Evolutionary conservation across 2,888 invertebrate genomes (phyloP), one percentile per base, ranked within the genome.

Genomic region (Drosophila nigritarsus): DNA sequence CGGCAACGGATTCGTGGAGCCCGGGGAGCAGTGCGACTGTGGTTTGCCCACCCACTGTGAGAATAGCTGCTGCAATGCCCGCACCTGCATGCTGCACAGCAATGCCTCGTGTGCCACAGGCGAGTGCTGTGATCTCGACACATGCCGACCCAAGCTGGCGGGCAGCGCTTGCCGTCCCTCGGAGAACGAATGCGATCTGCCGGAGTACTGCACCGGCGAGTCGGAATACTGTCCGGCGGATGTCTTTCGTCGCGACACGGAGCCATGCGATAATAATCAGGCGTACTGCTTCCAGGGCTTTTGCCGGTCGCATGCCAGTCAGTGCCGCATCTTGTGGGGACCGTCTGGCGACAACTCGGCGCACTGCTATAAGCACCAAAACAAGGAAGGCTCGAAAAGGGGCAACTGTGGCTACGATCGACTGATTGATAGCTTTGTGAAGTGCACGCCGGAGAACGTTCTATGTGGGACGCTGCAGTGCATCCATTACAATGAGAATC

Each of bases 101-200:
- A 98, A 98, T 93, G 98, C 99, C 2, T 96, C 97, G 20, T 99
- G 99, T 94, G 99, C 98, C 0, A 97, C 97, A 0, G 99, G 99
- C 8, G 95, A 95, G 84, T 99, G 99, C 93, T 99, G 99, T 93
- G 98, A 99, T 93, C 93, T 97, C 58, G 94, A 94, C 91, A 96
- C 96, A 87, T 94, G 94, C 83, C 90, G 91, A 3, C 92, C 92
- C 34, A 92, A 92, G 76, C 69, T 85, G 20, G 91, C 93, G 4
- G 92, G 92, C 38, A 96, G 96, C 0, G 93, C 95, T 59, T 99
- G 99, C 91, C 95, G 99, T 18, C 94, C 95, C 0, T 96, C 97
- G 0, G 95, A 96, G 67, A 96, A 97, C 77, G 98, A 98, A 92
- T 99, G 99, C 93, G 99, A 99, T 93, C 93, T 99, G 66, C 97